phyloP scores from a whole-genome alignment of 2,113 vertebrate genomes.

The Upupa epops region DNA sequence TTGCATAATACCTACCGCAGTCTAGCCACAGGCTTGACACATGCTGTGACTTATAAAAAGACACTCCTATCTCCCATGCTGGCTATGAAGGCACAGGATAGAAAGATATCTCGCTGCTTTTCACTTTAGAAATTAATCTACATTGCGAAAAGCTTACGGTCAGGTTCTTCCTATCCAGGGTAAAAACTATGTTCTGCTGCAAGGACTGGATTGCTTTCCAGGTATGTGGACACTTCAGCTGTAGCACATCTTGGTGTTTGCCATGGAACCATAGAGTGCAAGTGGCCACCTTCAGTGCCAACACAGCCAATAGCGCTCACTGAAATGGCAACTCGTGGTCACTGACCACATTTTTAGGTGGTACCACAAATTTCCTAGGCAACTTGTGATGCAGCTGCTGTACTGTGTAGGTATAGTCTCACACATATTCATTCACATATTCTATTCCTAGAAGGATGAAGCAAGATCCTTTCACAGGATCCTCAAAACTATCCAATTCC shows the following conservation, averaged over 20 bases:
- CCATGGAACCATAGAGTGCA: neutral
- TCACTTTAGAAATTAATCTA: neutral
- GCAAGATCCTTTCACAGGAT: neutral
- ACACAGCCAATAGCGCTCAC: neutral
- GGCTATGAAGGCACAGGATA: neutral
- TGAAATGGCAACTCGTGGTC: neutral
- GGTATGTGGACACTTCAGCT: neutral
- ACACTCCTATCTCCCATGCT: neutral
- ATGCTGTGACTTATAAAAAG: neutral
- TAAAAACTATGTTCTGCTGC: neutral
- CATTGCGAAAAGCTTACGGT: neutral
- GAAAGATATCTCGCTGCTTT: neutral
- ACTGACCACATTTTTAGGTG: neutral
- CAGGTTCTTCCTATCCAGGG: neutral
- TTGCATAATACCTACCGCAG: neutral
- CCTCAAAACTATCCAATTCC: neutral
- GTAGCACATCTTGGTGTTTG: neutral
- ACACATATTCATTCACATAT: neutral
- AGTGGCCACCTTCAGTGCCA: neutral
- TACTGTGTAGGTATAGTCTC: neutral
- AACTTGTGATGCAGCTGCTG: neutral
- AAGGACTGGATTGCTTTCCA: neutral
- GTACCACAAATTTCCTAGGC: too few relatives aligned
- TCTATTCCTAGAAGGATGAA: neutral
- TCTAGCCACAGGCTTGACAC: neutral